Percentiles rank a stretch among this genome's conserved stretches.
Conservation (phyloP, 1,140 invertebrate species). For the Heliconius himera region DNA sequence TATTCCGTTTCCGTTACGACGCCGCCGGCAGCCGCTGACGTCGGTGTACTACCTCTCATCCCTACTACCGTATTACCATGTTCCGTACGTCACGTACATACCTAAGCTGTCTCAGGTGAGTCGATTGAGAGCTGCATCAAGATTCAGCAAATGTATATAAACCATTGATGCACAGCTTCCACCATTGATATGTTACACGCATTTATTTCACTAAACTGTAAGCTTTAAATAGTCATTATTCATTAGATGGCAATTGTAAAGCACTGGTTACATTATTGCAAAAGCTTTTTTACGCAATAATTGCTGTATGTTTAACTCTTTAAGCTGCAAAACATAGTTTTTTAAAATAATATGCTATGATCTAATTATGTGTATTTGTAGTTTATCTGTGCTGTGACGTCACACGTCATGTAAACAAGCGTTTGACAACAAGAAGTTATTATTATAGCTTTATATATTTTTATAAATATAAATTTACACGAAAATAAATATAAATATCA, state of each 20-base stretch:
- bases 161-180: slow-evolving; percentile 32
- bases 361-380: background rate
- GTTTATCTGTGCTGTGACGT: background rate
- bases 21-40: slow-evolving; percentile 64
- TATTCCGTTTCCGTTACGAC: slow-evolving; percentile 48
- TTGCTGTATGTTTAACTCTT: too few species aligned
- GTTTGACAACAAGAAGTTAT: background rate
- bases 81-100: slow-evolving; percentile 69
- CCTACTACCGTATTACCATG: slow-evolving; percentile 66
- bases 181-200: background rate
- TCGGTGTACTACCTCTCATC: slow-evolving; percentile 71
- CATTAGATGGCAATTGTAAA: background rate
- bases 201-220: background rate
- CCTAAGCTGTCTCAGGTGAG: slow-evolving; percentile 76
- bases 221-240: background rate
- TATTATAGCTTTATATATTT: background rate
- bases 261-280: background rate
- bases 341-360: background rate
- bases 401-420: background rate
- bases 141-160: slow-evolving; percentile 32
- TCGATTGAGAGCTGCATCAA: slow-evolving; percentile 34
- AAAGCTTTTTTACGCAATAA: background rate
- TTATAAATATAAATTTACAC: too few species aligned
- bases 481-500: too few species aligned
- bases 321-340: background rate